phyloP scores from a whole-genome alignment of 2,888 invertebrate species.

The Digitonthophagus gazella region DNA sequence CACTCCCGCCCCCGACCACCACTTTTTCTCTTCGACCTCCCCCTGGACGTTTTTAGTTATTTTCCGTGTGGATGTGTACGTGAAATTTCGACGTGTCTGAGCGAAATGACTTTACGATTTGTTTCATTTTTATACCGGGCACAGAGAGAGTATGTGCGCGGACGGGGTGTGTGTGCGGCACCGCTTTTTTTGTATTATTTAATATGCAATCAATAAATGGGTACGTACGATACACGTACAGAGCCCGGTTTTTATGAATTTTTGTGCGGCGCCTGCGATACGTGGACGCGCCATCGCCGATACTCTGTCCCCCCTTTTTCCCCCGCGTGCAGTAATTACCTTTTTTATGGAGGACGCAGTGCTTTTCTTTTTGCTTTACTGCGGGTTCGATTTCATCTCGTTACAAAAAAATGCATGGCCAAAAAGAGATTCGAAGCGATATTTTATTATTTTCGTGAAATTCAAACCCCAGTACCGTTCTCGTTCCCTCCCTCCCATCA shows the following conservation, averaged over 20 bases:
- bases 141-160: conserved; percentile 7
- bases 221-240: conserved; percentile 21
- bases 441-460: not conserved
- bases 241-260: conserved; percentile 21
- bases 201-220: conserved; percentile 49
- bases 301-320: conserved; percentile 3
- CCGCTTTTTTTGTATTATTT: conserved; percentile 38
- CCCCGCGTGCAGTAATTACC: conserved; percentile 15
- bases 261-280: conserved; percentile 18
- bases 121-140: conserved; percentile 44
- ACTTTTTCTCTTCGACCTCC: conserved; percentile 6
- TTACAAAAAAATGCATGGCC: conserved; percentile 5
- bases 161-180: conserved; percentile 8
- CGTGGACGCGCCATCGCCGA: conserved; percentile 13
- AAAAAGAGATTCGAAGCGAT: not conserved
- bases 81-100: conserved; percentile 48
- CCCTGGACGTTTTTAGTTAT: conserved; percentile 37
- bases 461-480: not conserved
- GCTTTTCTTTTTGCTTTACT: conserved; percentile 9
- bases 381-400: conserved; percentile 3
- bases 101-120: conserved; percentile 49
- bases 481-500: not conserved
- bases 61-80: conserved; percentile 40
- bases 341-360: conserved; percentile 9
- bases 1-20: conserved; percentile 18